phyloP scores from a whole-genome alignment of 2,888 invertebrate genomes.

The Tethea ocularis region DNA sequence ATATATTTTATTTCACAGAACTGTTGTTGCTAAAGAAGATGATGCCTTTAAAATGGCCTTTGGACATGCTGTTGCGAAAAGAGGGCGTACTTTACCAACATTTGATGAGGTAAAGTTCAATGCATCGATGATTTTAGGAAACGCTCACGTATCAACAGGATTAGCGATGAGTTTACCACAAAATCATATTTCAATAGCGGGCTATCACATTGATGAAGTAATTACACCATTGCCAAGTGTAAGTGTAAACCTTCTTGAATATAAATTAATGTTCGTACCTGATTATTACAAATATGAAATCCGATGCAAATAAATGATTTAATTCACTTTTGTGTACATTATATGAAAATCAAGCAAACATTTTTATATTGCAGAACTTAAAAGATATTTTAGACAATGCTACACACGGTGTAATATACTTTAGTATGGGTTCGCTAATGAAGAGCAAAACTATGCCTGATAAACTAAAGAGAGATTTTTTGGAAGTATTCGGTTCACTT shows the following conservation, averaged over 20 bases:
- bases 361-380: constrained; percentile 49
- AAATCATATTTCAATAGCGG: constrained; percentile 36
- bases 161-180: constrained; percentile 31
- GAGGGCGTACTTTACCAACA: constrained; percentile 27
- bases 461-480: constrained; percentile 42
- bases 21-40: constrained; percentile 2
- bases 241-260: background rate
- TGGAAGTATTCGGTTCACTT: constrained; percentile 60
- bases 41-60: background rate
- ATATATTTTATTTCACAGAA: background rate
- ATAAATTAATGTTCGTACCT: background rate
- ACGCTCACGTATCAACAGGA: constrained; percentile 37
- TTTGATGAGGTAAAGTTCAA: constrained; percentile 32
- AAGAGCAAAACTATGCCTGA: constrained; percentile 59
- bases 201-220: constrained; percentile 40
- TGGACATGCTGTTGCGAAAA: constrained; percentile 15
- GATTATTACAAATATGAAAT: background rate
- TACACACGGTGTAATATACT: constrained; percentile 67
- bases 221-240: constrained; percentile 43
- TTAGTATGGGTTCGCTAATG: constrained; percentile 71
- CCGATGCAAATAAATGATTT: background rate
- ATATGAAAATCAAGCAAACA: no score
- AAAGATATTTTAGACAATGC: constrained; percentile 60
- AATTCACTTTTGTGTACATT: background rate
- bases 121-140: constrained; percentile 41